Percentiles rank a stretch among this genome's conserved stretches.
These are phyloP conservation scores for mouse (Mus musculus) DNA, from an alignment of 2,113 vertebrate genomes.

Conservation along the genomic window DNA sequence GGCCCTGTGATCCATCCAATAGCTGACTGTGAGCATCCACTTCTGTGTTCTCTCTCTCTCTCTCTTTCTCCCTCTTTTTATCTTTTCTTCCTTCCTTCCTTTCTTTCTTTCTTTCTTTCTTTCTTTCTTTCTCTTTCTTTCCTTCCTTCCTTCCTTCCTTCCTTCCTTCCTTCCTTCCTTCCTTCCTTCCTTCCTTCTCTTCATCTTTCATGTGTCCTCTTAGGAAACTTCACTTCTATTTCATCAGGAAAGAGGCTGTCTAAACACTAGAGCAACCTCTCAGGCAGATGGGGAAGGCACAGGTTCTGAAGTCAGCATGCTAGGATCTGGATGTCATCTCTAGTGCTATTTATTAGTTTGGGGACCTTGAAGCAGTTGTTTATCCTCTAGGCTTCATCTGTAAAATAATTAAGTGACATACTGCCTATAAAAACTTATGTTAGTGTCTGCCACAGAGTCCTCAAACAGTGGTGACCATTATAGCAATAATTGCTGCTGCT, in stretches of 20 bases:
- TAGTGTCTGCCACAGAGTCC: neutral
- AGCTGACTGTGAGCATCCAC: too few relatives aligned
- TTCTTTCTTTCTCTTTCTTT: too few relatives aligned
- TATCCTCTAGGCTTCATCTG: constrained; percentile 5
- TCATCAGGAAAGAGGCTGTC: constrained; percentile 49
- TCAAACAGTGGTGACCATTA: constrained; percentile 52
- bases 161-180: too few relatives aligned
- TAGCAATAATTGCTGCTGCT: constrained; percentile 35
- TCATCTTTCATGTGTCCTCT: constrained; percentile 30
- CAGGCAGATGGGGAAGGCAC: neutral
- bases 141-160: neutral
- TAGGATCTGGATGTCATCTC: neutral
- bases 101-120: neutral
- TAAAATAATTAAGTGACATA: constrained; percentile 62
- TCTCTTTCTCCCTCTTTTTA: too few relatives aligned
- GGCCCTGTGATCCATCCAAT: too few relatives aligned
- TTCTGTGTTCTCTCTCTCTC: neutral
- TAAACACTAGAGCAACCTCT: neutral
- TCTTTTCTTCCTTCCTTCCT: neutral
- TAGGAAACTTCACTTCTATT: constrained; percentile 70
- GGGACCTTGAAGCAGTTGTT: constrained; percentile 49
- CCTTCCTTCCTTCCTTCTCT: too few relatives aligned
- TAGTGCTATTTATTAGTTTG: constrained; percentile 2
- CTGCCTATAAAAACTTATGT: constrained; percentile 9
- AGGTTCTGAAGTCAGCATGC: constrained; percentile 8